Evolutionary conservation across 1,140 invertebrate genomes (phyloP).

Genomic region (Drosophila insularis): DNA sequence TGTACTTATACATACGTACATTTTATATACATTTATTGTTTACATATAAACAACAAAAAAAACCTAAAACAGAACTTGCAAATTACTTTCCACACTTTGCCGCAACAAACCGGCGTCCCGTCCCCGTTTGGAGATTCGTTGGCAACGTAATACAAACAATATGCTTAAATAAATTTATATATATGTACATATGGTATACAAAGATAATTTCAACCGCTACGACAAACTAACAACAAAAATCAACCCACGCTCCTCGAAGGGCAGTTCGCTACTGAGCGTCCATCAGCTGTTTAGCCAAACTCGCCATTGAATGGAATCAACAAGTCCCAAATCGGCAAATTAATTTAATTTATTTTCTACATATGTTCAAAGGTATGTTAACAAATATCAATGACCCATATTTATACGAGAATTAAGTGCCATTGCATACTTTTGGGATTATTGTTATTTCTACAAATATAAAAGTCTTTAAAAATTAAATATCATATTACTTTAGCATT

Average conservation of each 20-base stretch:
- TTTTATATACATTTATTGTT: slow-evolving; percentile 47
- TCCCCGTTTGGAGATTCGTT: neutral
- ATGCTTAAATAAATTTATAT: slow-evolving; percentile 18
- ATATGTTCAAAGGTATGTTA: neutral
- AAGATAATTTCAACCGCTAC: slow-evolving; percentile 39
- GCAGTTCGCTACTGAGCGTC: slow-evolving; percentile 57
- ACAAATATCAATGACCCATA: neutral
- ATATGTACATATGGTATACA: neutral
- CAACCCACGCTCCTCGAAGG: slow-evolving; percentile 55
- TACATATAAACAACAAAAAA: slow-evolving; percentile 44
- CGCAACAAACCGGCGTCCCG: neutral
- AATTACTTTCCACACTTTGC: slow-evolving; percentile 27
- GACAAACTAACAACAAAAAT: slow-evolving; percentile 10
- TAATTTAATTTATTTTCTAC: neutral
- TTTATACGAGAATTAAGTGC: neutral
- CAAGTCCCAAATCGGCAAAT: neutral
- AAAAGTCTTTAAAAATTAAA: neutral
- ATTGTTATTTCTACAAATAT: neutral
- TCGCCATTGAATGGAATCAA: slow-evolving; percentile 17
- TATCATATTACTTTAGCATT: too few species aligned
- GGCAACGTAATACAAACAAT: slow-evolving; percentile 35
- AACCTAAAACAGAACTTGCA: slow-evolving; percentile 15
- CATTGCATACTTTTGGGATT: neutral
- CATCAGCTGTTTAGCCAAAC: slow-evolving; percentile 45
- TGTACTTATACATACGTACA: slow-evolving; percentile 22